A percentile compares a stretch with the other conserved stretches of the same genome.
phyloP scores from a whole-genome alignment of 1,140 invertebrate genomes.

The Brachionus rotundiformis region DNA sequence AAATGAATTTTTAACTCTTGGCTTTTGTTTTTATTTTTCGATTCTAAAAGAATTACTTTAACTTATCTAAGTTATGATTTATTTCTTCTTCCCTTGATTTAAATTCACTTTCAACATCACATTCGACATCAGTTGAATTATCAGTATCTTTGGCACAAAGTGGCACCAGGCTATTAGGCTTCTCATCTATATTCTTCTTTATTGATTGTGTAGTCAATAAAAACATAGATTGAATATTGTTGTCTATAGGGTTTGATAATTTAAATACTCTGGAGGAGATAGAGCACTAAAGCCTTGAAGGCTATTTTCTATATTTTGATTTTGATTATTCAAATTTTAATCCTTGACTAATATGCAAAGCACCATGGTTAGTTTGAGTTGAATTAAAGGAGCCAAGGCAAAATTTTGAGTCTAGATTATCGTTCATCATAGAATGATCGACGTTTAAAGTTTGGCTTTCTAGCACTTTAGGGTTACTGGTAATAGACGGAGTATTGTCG shows the following conservation, averaged over 20 bases:
- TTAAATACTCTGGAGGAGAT: constrained; percentile 1
- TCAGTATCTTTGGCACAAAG: too few species aligned
- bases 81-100: too few species aligned
- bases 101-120: too few species aligned
- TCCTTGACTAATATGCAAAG: neutral
- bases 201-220: too few species aligned
- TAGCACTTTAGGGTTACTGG: neutral
- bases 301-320: constrained; percentile 12
- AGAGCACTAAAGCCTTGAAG: constrained; percentile 2
- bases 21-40: too few species aligned
- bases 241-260: neutral
- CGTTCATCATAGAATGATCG: constrained; percentile 10
- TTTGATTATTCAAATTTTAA: neutral
- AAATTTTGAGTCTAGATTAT: neutral
- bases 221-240: too few species aligned
- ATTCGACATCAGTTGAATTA: too few species aligned
- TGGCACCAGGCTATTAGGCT: too few species aligned
- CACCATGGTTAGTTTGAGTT: neutral
- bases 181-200: too few species aligned
- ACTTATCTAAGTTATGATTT: too few species aligned
- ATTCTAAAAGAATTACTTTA: too few species aligned
- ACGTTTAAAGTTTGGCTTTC: constrained; percentile 5
- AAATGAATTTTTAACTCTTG: too few species aligned
- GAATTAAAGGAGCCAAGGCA: neutral
- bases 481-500: constrained; percentile 1